These are phyloP conservation scores for Drosophila rhopaloa DNA, from an alignment of 1,140 invertebrate species.

Conservation along the genomic window DNA sequence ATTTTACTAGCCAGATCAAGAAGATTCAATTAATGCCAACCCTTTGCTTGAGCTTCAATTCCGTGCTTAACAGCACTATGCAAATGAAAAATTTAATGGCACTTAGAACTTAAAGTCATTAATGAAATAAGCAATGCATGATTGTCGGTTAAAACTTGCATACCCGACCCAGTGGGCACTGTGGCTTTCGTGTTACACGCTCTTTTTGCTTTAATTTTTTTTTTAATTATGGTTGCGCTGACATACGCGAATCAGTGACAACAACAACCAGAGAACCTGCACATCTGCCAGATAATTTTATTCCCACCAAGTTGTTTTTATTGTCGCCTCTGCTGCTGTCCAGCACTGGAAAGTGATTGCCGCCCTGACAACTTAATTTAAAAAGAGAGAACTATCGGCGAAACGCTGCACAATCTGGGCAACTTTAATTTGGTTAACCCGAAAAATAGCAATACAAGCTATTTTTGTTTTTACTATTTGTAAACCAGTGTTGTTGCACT, in stretches of 20 bases:
- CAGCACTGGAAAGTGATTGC: slow-evolving; percentile 43
- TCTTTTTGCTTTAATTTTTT: slow-evolving; percentile 5
- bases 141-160: too few relatives aligned
- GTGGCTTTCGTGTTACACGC: neutral
- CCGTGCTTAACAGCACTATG: too few relatives aligned
- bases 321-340: slow-evolving; percentile 16
- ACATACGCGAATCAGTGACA: slow-evolving; percentile 31
- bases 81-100: too few relatives aligned
- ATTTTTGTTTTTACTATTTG: slow-evolving; percentile 11
- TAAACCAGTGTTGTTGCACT: slow-evolving; percentile 15
- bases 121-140: too few relatives aligned
- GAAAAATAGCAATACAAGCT: slow-evolving; percentile 20
- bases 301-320: slow-evolving; percentile 31
- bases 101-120: too few relatives aligned
- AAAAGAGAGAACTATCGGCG: slow-evolving; percentile 40
- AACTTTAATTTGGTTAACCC: slow-evolving; percentile 61
- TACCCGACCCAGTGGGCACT: neutral
- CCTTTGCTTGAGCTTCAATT: too few relatives aligned
- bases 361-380: slow-evolving; percentile 62
- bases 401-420: slow-evolving; percentile 20
- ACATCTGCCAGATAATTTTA: slow-evolving; percentile 41
- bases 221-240: slow-evolving; percentile 60
- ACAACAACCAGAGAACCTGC: slow-evolving; percentile 18
- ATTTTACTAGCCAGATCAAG: too few relatives aligned
- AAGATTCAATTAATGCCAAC: too few relatives aligned